Evolutionary conservation across 2,888 invertebrate genomes (phyloP), one percentile per base, ranked within the genome.

Genomic region (Agrotis exclamationis): DNA sequence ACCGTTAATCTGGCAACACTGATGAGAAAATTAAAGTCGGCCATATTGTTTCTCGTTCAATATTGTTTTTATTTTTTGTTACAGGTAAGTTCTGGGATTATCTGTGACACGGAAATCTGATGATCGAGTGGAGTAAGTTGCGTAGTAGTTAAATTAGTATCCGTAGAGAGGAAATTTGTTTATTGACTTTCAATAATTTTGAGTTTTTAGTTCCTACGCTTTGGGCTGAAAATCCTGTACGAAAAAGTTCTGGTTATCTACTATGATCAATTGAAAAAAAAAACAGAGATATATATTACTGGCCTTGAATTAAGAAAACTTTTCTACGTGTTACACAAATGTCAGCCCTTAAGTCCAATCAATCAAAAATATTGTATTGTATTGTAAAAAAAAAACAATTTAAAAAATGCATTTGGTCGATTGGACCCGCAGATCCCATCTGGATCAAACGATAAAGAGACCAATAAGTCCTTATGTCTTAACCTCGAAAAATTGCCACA

Each of bases 1-100:
- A 91, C 90, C 79, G 92, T 90, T 88, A 87, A 87, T 85, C 86
- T 88, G 85, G 85, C 85, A 84, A 85, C 84, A 85, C 79, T 85
- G 87, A 85, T 91, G 91, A 86, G 91, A 91, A 87, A 86, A 89
- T 82, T 82, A 70, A 83, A 74, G 65, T 80, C 79, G 73, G 80
- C 77, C 69, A 78, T 83, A 78, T 82, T 83, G 80, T 79, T 79
- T 77, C 66, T 82, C 66, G 82, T 76, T 79, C 66, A 75, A 71
- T 71, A 20, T 77, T 63, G 18, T 62, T 76, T 67, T 51, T 39
- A 39, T 75, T 76, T 83, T 82, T 87, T 84, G 85, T 88, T 88
- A 18, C 88, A 87, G 87, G 88, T 89, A 89, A 89, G 87, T 88
- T 82, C 60, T 67, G 58, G 62, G 70, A 79, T 76, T 69, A 66